Conservation (phyloP, 2,888 invertebrate species). For the Aleiodes alternator region DNA sequence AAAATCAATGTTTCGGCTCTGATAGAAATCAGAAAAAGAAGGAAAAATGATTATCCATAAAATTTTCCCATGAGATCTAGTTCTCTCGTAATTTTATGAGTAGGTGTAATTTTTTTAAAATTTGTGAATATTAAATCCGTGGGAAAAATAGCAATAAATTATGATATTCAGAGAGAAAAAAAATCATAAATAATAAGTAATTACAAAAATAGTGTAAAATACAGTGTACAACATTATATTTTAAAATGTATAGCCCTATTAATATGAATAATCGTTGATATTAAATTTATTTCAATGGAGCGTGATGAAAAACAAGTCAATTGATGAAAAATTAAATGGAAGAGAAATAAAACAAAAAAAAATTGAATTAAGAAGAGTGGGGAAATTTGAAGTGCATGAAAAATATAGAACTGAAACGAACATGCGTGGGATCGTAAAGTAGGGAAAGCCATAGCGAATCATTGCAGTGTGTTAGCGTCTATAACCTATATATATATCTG, state of each 20-base stretch:
- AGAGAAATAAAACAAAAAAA: neutral
- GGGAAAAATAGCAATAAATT: constrained; percentile 12
- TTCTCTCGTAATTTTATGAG: neutral
- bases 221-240: neutral
- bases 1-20: too few relatives aligned
- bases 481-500: constrained; percentile 4
- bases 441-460: constrained; percentile 32
- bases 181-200: neutral
- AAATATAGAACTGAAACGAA: neutral
- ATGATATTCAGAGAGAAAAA: neutral
- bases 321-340: constrained; percentile 7
- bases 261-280: constrained; percentile 35
- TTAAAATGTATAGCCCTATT: constrained; percentile 29
- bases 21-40: neutral
- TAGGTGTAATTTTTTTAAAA: neutral
- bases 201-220: constrained; percentile 22
- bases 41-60: neutral
- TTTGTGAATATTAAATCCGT: constrained; percentile 24
- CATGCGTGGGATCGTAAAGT: constrained; percentile 39
- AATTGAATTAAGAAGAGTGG: neutral
- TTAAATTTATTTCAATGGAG: constrained; percentile 22
- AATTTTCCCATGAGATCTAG: neutral
- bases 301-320: constrained; percentile 6
- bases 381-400: constrained; percentile 8
- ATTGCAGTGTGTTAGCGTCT: constrained; percentile 10